phyloP scores from a whole-genome alignment of 1,140 invertebrate species.

The Idris sp. region DNA sequence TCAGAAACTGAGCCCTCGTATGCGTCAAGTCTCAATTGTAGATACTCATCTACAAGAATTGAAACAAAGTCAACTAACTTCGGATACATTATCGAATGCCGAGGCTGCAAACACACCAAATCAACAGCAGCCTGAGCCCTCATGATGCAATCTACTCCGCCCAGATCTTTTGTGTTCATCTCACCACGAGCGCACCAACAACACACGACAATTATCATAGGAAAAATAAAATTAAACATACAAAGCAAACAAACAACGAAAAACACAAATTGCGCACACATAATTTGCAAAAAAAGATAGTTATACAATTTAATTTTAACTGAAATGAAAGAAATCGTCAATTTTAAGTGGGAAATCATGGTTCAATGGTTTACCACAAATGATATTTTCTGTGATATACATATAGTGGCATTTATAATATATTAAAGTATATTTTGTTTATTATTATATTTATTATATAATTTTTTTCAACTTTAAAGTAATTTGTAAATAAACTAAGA shows the following conservation, averaged over 20 bases:
- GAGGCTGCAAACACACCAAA: conserved; percentile 60
- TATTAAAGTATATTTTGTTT: too few species aligned
- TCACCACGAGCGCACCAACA: conserved; percentile 4
- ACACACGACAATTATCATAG: conserved; percentile 6
- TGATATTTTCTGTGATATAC: too few species aligned
- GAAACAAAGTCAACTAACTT: conserved; percentile 75
- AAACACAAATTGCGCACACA: not conserved
- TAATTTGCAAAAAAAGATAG: not conserved
- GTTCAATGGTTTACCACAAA: too few species aligned
- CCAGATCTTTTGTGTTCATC: conserved; percentile 44
- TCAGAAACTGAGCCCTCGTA: conserved; percentile 86
- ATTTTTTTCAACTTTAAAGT: too few species aligned
- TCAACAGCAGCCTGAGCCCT: conserved; percentile 59
- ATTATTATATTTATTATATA: too few species aligned
- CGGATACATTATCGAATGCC: conserved; percentile 8
- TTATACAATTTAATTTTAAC: too few species aligned
- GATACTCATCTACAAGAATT: conserved; percentile 83
- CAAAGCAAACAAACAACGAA: conserved; percentile 4
- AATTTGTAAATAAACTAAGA: too few species aligned
- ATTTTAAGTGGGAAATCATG: too few species aligned
- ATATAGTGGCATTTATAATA: too few species aligned
- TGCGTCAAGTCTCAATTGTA: conserved; percentile 85
- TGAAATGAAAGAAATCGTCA: too few species aligned
- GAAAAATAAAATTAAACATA: too few species aligned
- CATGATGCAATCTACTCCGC: conserved; percentile 41